phyloP scores from a whole-genome alignment of 1,140 invertebrate species.

The Zaprionus gabonicus region DNA sequence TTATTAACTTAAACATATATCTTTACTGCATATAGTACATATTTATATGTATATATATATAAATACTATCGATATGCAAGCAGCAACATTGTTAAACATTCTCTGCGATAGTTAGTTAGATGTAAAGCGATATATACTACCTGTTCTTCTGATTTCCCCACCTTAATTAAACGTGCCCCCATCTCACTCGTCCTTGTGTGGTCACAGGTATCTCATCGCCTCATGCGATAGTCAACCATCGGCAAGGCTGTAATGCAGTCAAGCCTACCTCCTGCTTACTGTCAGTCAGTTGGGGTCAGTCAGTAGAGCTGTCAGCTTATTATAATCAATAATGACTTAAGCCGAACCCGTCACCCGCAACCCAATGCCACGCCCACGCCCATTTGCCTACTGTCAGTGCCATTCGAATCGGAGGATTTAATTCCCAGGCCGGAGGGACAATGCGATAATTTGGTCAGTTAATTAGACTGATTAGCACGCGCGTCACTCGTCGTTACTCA shows the following conservation, averaged over 20 bases:
- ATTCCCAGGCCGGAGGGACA: neutral
- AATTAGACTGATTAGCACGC: conserved; percentile 46
- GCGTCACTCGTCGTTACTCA: conserved; percentile 9
- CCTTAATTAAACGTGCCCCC: neutral
- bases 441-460: conserved; percentile 36
- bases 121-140: too few relatives aligned
- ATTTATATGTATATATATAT: too few relatives aligned
- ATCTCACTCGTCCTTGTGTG: neutral
- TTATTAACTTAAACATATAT: too few relatives aligned
- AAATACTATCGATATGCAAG: too few relatives aligned
- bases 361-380: too few relatives aligned
- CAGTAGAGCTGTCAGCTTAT: conserved; percentile 21
- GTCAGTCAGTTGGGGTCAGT: neutral
- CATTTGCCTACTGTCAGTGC: too few relatives aligned
- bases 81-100: too few relatives aligned
- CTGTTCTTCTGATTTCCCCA: neutral
- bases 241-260: neutral
- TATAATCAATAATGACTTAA: conserved; percentile 36
- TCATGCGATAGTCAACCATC: neutral
- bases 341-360: neutral
- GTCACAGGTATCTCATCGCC: neutral
- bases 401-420: neutral
- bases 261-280: neutral
- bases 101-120: too few relatives aligned
- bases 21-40: too few relatives aligned